Evolutionary conservation across 2,113 vertebrate species (phyloP).

Genomic region (Prietella phreatophila): DNA sequence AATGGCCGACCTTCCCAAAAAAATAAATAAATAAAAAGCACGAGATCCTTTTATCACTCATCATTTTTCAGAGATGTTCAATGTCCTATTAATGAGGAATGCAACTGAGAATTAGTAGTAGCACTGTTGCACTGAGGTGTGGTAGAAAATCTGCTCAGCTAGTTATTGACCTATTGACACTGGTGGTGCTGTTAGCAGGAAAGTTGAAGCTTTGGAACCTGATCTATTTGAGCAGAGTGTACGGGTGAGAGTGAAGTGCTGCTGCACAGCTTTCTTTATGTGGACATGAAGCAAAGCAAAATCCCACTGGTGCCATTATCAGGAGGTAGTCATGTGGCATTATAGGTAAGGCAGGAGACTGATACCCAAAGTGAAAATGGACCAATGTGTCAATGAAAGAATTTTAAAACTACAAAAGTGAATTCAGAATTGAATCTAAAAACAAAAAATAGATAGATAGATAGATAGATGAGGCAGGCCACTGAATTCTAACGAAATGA

Average conservation of each 20-base stretch:
- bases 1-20: too few relatives aligned
- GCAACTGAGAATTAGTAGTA: not conserved
- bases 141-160: not conserved
- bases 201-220: not conserved
- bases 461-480: not conserved
- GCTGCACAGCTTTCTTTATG: not conserved
- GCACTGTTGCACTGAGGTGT: not conserved
- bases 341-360: not conserved
- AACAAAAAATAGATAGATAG: not conserved
- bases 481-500: slow-evolving; percentile 1
- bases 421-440: not conserved
- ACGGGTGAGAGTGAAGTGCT: not conserved
- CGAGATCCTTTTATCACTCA: not conserved
- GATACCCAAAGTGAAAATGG: not conserved
- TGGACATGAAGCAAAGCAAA: not conserved
- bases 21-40: too few relatives aligned
- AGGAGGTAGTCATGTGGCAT: not conserved
- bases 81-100: not conserved
- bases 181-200: not conserved
- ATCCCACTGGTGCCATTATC: not conserved
- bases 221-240: not conserved
- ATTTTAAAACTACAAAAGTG: not conserved
- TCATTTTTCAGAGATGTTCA: not conserved
- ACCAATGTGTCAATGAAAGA: not conserved
- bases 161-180: not conserved